These are phyloP conservation scores for Torymus aiolomorphi DNA, from an alignment of 2,888 invertebrate species.

Conservation along the genomic window DNA sequence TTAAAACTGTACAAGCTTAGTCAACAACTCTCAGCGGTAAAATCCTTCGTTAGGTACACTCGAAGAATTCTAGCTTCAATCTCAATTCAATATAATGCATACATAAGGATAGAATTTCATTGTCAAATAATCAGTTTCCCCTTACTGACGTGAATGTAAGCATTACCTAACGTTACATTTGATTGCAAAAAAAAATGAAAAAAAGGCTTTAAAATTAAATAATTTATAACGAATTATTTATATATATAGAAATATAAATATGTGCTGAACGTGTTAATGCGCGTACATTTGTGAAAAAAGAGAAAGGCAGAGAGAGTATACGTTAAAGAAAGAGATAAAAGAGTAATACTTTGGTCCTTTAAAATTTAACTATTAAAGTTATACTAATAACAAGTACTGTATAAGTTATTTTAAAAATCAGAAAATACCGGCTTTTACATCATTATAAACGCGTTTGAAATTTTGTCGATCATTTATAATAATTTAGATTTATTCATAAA, in stretches of 20 bases:
- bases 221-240: conserved; percentile 67
- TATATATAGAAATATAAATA: conserved; percentile 56
- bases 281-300: conserved; percentile 54
- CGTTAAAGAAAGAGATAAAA: conserved; percentile 54
- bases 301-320: conserved; percentile 50
- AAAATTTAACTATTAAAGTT: conserved; percentile 55
- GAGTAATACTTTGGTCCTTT: conserved; percentile 56
- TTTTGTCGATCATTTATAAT: conserved; percentile 47
- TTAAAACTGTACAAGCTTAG: conserved; percentile 71
- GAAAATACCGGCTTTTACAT: conserved; percentile 51
- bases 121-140: conserved; percentile 30
- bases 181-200: conserved; percentile 66
- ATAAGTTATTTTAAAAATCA: conserved; percentile 53
- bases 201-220: conserved; percentile 70
- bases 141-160: conserved; percentile 34
- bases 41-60: conserved; percentile 71
- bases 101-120: conserved; percentile 39
- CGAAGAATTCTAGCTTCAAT: conserved; percentile 46
- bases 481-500: too few species aligned
- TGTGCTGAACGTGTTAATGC: conserved; percentile 58
- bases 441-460: conserved; percentile 38
- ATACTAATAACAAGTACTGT: conserved; percentile 50
- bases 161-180: conserved; percentile 63
- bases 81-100: conserved; percentile 27
- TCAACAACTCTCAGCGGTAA: conserved; percentile 72